These are phyloP conservation scores for Pyrrhia umbra DNA, from an alignment of 2,888 invertebrate species.

Conservation along the genomic window DNA sequence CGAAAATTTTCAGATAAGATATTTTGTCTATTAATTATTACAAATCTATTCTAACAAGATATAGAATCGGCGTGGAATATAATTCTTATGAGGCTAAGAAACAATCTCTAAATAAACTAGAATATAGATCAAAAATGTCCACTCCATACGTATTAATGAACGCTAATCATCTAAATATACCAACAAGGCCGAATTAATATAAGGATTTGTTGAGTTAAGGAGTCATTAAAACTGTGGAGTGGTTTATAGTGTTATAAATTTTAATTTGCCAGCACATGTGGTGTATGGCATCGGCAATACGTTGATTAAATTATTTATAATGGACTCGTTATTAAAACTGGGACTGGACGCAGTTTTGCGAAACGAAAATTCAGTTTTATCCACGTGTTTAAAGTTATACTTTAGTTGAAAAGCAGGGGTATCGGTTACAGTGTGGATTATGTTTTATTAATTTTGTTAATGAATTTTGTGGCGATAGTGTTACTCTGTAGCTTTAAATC, in stretches of 20 bases:
- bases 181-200: conserved; percentile 84
- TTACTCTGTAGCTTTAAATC: neutral
- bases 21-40: neutral
- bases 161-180: conserved; percentile 82
- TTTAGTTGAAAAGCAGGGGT: conserved; percentile 11
- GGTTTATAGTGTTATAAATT: conserved; percentile 75
- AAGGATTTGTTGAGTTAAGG: conserved; percentile 78
- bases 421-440: conserved; percentile 7
- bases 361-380: conserved; percentile 42
- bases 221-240: conserved; percentile 70
- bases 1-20: neutral
- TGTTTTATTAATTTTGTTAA: conserved; percentile 12
- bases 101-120: conserved; percentile 6
- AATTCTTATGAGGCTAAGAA: neutral
- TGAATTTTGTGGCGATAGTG: neutral
- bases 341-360: conserved; percentile 35
- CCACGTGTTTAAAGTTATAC: conserved; percentile 13
- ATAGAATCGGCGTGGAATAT: neutral
- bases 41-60: neutral
- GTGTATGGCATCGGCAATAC: conserved; percentile 58
- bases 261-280: conserved; percentile 69
- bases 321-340: conserved; percentile 53
- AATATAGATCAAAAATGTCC: conserved; percentile 48
- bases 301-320: conserved; percentile 67
- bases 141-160: conserved; percentile 67